Base-by-base conservation (phyloP, 2,113 vertebrate genomes). In the Bombycilla garrulus region DNA sequence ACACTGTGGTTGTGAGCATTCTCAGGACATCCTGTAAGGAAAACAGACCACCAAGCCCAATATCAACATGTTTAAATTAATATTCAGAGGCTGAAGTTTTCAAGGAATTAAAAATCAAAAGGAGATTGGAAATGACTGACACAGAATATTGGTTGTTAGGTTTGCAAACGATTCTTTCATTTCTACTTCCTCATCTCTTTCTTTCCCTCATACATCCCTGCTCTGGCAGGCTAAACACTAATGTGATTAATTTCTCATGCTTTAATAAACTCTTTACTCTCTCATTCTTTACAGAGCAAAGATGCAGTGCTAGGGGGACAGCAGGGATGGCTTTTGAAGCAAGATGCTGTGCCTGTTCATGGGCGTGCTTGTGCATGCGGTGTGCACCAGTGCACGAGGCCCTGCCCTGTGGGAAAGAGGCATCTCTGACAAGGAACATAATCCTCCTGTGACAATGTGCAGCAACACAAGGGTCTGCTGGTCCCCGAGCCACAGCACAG, bases 361-460 rank as follows among this genome's bases (percentile, higher is more conserved):
- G 42, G 22, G 28, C 6, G 18, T 22, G 56, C 51, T 61, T 62
- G 33, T 1, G 0, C 19, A 1, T 1, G 8, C 6, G 0, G 8
- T 3, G 72, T 12, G 69, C 3, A 4, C 48, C 50, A 15, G 10
- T 0, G 33, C 36, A 1, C 0, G 15, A 23, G 72, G 44, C 72
- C 86, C 69, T 53, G 84, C 21, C 66, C 77, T 53, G 61, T 19
- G 84, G 58, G 40, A 57, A 81, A 57, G 79, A 72, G 61, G 57
- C 86, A 69, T 6, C 69, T 28, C 35, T 0, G 0, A 3, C 29
- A 2, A 16, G 0, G 10, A 50, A 24, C 5, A 0, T 4, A 24
- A 61, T 42, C 22, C 54, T 58, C 8, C 71, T 4, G 22, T 3
- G 42, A 6, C 20, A 9, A 42, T 1, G 1, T 33, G 28, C 5